A percentile compares a stretch with the other conserved stretches of the same genome.
Conservation (phyloP, 1,140 invertebrate genomes). For the Stegodyphus mimosarum region DNA sequence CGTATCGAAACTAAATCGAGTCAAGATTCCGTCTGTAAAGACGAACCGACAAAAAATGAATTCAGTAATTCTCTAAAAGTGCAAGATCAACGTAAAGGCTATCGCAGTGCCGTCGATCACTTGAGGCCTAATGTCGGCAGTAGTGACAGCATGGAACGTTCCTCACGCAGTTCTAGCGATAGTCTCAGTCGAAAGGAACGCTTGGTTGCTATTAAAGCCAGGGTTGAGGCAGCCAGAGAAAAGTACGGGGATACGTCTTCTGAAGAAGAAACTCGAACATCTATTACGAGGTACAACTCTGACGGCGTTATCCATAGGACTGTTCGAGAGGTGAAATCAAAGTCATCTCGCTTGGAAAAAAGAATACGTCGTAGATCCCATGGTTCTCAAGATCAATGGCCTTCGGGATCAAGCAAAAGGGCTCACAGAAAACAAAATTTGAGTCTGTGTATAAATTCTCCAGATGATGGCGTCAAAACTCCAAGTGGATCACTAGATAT, state of each 20-base stretch:
- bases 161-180: constrained; percentile 54
- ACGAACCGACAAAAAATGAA: not conserved
- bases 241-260: constrained; percentile 41
- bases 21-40: not conserved
- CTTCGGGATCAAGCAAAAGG: not conserved
- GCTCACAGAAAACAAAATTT: constrained; percentile 31
- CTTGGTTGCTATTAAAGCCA: constrained; percentile 47
- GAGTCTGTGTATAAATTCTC: constrained; percentile 27
- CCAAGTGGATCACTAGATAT: not conserved
- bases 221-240: constrained; percentile 52
- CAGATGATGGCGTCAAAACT: constrained; percentile 6
- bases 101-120: constrained; percentile 2
- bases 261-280: constrained; percentile 8
- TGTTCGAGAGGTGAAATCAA: constrained; percentile 26
- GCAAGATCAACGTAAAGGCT: not conserved
- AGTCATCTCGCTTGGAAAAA: constrained; percentile 26
- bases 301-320: constrained; percentile 48
- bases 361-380: constrained; percentile 12
- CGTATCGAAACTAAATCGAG: not conserved
- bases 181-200: constrained; percentile 53
- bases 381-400: constrained; percentile 27
- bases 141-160: constrained; percentile 56
- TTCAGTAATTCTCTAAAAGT: not conserved
- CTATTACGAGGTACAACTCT: constrained; percentile 36
- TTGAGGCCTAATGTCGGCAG: constrained; percentile 31